Base-by-base conservation (phyloP, 1,140 invertebrate genomes). In the Episyrphus balteatus region DNA sequence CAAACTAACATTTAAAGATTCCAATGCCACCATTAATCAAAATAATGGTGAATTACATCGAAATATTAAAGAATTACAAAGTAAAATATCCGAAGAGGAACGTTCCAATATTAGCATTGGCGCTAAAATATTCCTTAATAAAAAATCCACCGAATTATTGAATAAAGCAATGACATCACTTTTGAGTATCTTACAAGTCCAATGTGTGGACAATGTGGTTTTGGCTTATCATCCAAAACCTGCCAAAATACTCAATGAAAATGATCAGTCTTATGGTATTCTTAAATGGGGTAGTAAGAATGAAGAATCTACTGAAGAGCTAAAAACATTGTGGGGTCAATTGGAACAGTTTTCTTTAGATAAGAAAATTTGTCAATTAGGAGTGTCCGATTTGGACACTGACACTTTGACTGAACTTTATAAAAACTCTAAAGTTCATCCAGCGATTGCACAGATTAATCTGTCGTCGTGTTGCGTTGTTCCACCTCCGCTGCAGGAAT, bases 401-500 rank as follows among this genome's bases (percentile, higher is more conserved):
- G 73, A 76, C 5, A 76, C 81, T 21, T 84, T 98, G 42, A 77
- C 83, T 33, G 71, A 82, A 48, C 70, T 97, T 0, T 83, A 88
- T 70, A 74, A 83, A 13, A 82, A 79, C 74, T 82, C 88, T n/a
- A 74, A 75, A 51, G 83, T 92, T 1, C 90, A 91, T 57, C 94
- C 94, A 14, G 80, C 78, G 52, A 92, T 95, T 47, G 84, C 95
- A 51, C 94, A 99, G 73, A 93, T 98, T 50, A 97, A 94, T 73
- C 76, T 98, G 42, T 84, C 91, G 1, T 86, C 86, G 3, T 98
- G 94, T 68, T 98, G 95, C 75, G 86, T 95, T 5, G 93, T 98
- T 48, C 92, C 94, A 12, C 82, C 86, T 17, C 82, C 86, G 11
- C 75, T 99, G 47, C 84, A 90, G 62, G 76, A 80, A 44, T 98